Evolutionary conservation across 2,888 invertebrate species (phyloP).

Genomic region (Phaonia tiefii): DNA sequence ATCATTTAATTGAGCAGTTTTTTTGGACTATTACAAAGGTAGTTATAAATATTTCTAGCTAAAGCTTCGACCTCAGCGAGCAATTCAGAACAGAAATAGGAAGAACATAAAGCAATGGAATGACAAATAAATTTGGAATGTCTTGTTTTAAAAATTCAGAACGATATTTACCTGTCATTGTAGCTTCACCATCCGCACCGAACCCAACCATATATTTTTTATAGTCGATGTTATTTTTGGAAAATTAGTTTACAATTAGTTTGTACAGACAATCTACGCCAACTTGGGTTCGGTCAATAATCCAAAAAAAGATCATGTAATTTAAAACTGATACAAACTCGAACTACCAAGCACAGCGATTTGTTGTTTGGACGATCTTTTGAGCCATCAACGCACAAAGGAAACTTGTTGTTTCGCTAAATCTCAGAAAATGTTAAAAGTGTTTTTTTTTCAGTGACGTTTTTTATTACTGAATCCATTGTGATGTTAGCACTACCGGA

Average conservation of each 20-base stretch:
- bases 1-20: conserved; percentile 67
- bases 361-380: conserved; percentile 20
- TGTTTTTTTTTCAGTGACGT: conserved; percentile 9
- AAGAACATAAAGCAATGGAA: conserved; percentile 1
- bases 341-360: conserved; percentile 28
- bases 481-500: conserved; percentile 10
- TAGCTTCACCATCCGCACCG: conserved; percentile 8
- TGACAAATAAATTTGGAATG: conserved; percentile 4
- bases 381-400: conserved; percentile 21
- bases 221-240: conserved; percentile 11
- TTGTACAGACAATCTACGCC: conserved; percentile 23
- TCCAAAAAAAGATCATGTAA: conserved; percentile 19
- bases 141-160: not conserved
- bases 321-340: conserved; percentile 10
- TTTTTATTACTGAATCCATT: conserved; percentile 10
- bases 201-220: conserved; percentile 14
- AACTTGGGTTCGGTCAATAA: not conserved
- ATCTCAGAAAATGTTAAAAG: conserved; percentile 3
- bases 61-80: conserved; percentile 46
- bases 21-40: conserved; percentile 73
- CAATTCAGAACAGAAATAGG: not conserved
- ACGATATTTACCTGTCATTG: conserved; percentile 4
- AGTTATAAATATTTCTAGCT: conserved; percentile 71
- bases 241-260: conserved; percentile 1
- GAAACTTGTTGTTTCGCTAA: conserved; percentile 5